Evolutionary conservation across 2,888 invertebrate species (phyloP), one percentile per base, ranked within the genome.

Genomic region (Netelia melanura): DNA sequence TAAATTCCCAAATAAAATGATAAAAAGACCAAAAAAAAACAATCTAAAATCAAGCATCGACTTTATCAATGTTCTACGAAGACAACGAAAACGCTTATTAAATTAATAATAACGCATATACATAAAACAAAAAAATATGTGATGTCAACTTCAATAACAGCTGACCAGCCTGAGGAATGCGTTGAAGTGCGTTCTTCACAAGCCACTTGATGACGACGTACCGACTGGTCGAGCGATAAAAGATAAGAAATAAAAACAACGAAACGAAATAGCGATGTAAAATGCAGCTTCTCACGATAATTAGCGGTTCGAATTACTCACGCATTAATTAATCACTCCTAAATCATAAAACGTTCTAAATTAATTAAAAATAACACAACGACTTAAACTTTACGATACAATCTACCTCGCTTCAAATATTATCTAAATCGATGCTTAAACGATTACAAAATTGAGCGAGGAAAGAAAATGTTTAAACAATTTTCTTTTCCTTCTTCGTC

Each of bases 111-210:
- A 30, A 48, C 30, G 61, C 44, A 44, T 61, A 38, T 58, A 23
- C 21, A 71, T 30, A 64, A 72, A 56, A 72, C 72, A 43, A 64
- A 76, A 61, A 21, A 65, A 68, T 17, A 44, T 10, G 78, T 62
- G 30, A 43, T 80, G 78, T 64, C 48, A 62, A 52, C 52, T 75
- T 44, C 54, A 64, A 25, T 56, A 71, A 70, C 83, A 71, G 80
- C 80, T 84, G 80, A 75, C 64, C 65, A 61, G 52, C 48, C 54
- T 14, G 21, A 75, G 70, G 75, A 79, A 83, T 70, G 75, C 70
- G 52, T 52, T 70, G 21, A 48, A 64, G 75, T 62, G 74, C 38
- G 62, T 48, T 78, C 56, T 74, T 56, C 6, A 52, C 65, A 30
- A 72, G 68, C 17, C 64, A 79, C 75, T 75, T 71, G 78, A 0